Evolutionary conservation across 2,113 vertebrate genomes (phyloP), one percentile per base, ranked within the genome.

Genomic region (Nymphicus hollandicus): DNA sequence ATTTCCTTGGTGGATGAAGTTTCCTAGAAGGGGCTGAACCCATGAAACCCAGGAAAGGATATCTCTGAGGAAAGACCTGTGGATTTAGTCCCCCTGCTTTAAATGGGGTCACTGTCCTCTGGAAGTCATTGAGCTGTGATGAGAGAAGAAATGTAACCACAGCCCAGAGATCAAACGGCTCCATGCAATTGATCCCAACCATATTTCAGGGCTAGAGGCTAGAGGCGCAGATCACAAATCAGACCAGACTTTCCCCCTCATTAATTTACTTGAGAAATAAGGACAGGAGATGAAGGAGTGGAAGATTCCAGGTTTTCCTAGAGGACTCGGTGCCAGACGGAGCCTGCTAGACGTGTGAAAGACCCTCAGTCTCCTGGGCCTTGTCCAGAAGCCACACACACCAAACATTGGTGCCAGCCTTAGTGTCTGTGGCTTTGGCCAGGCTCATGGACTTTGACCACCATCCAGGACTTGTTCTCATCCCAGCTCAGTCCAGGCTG

Each of bases 211-310:
- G n/a, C n/a, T n/a, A n/a, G n/a, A n/a, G 96, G 86, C 84, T 72
- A 39, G 49, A 88, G 74, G 70, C 43, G n/a, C 65, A 44, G 41
- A 33, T 64, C 86, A 86, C 88, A 23, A 71, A 37, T 72, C 93
- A 60, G 53, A 17, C 46, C 44, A 93, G 85, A 56, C 71, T 96
- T 96, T 89, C 93, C 53, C 56, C 92, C 91, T 95, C 96, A 89
- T 96, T 97, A 95, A 90, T 55, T 63, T 79, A 31, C 93, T 92
- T 70, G 81, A 91, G 74, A 85, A 89, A 83, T 68, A 46, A 88
- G 95, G 64, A 49, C 27, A 1, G 79, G 95, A 87, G 84, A 81
- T 1, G 80, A 61, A 71, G 15, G 91, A 88, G 68, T 90, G 76
- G 86, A 91, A 68, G 82, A 20, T 44, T 94, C 55, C 89, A 93